These are phyloP conservation scores for Ia io DNA, from an alignment of 2,113 vertebrate species.

Conservation along the genomic window DNA sequence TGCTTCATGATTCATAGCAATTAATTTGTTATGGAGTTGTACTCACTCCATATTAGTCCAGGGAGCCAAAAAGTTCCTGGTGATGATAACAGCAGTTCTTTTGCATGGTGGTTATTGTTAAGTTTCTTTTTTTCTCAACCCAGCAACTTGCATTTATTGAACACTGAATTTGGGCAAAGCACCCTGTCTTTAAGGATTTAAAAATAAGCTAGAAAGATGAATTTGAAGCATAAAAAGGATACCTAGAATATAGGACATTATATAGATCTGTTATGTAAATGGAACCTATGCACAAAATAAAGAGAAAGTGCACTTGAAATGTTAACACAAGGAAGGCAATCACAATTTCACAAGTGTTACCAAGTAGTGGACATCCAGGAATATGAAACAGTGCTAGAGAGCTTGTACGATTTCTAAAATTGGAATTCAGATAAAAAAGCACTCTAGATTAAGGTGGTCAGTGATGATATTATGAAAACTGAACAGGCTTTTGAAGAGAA, in stretches of 20 bases:
- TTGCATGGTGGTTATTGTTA: neutral
- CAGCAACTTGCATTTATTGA: neutral
- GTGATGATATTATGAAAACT: neutral
- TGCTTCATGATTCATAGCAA: constrained; percentile 38
- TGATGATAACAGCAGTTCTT: neutral
- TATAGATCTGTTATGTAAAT: neutral
- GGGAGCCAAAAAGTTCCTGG: neutral
- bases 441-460: neutral
- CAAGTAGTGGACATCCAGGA: neutral
- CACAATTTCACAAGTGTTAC: neutral
- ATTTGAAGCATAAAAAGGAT: neutral
- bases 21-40: constrained; percentile 24
- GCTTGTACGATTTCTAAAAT: neutral
- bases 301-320: neutral
- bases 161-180: neutral
- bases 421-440: neutral
- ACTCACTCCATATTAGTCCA: neutral
- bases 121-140: neutral
- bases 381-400: neutral
- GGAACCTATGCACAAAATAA: neutral
- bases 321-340: neutral
- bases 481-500: neutral
- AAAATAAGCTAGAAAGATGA: neutral
- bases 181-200: neutral
- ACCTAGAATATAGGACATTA: neutral